Percentiles rank a stretch among this genome's conserved stretches.
Evolutionary conservation across 2,888 invertebrate species (phyloP).

Genomic region (Stenodera caucasica): DNA sequence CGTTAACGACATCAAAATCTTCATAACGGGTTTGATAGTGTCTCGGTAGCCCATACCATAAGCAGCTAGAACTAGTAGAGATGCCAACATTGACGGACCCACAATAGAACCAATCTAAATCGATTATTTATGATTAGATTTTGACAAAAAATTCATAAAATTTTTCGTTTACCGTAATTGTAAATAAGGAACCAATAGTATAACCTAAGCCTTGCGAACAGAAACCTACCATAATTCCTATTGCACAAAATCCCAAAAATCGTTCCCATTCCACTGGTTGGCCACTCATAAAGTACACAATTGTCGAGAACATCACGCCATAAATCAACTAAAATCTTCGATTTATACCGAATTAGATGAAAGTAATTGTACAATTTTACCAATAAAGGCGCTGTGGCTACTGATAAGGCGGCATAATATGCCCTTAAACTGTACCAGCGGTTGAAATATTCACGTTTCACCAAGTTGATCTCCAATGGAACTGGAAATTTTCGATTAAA

Average conservation of each 20-base stretch:
- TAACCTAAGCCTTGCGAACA: slow-evolving; percentile 76
- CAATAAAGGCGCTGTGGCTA: slow-evolving; percentile 61
- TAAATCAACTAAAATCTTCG: slow-evolving; percentile 55
- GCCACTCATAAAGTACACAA: slow-evolving; percentile 64
- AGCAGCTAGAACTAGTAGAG: slow-evolving; percentile 61
- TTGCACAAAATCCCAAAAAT: slow-evolving; percentile 61
- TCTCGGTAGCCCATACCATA: slow-evolving; percentile 67
- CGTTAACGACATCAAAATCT: slow-evolving; percentile 60
- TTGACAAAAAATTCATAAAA: slow-evolving; percentile 24
- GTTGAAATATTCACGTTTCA: slow-evolving; percentile 67
- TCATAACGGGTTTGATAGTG: slow-evolving; percentile 60
- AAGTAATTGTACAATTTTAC: slow-evolving; percentile 48
- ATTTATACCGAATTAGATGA: background rate
- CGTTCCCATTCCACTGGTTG: slow-evolving; percentile 69
- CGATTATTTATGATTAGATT: slow-evolving; percentile 16
- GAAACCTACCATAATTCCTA: slow-evolving; percentile 63
- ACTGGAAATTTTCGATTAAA: slow-evolving; percentile 54
- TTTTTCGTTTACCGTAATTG: slow-evolving; percentile 63
- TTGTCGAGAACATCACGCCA: slow-evolving; percentile 55
- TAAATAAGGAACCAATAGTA: slow-evolving; percentile 66
- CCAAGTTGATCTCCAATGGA: slow-evolving; percentile 63
- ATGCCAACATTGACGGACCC: slow-evolving; percentile 61
- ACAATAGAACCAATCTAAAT: slow-evolving; percentile 66
- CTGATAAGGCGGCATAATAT: slow-evolving; percentile 62
- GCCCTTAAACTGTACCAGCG: slow-evolving; percentile 69